phyloP scores from a whole-genome alignment of 1,140 invertebrate genomes.

The Andrena cerasifolii region DNA sequence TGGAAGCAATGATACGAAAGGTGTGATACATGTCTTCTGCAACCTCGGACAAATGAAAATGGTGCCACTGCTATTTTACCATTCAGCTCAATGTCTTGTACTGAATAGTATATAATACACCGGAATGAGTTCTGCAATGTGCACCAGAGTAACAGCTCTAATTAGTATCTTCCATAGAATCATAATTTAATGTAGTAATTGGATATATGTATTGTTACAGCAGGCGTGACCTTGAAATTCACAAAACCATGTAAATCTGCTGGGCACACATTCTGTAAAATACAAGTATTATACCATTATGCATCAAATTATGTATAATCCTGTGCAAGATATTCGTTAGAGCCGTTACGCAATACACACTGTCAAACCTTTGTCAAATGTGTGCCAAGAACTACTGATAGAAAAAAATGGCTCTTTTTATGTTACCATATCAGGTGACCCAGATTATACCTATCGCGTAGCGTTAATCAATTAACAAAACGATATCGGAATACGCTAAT shows the following conservation, averaged over 20 bases:
- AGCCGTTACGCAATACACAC: too few species aligned
- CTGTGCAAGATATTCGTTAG: background rate
- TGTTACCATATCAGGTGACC: background rate
- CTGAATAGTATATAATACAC: background rate
- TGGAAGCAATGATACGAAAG: too few species aligned
- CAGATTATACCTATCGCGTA: background rate
- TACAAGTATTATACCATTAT: background rate
- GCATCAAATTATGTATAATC: conserved; percentile 3
- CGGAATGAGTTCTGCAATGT: background rate
- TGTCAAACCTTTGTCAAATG: too few species aligned
- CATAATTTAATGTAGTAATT: background rate
- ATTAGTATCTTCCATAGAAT: background rate
- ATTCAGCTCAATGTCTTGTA: too few species aligned
- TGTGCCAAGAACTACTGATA: too few species aligned
- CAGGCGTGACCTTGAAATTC: too few species aligned
- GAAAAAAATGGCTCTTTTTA: background rate
- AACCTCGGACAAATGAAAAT: too few species aligned
- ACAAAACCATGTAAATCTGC: background rate
- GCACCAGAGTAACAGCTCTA: background rate
- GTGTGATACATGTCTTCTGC: too few species aligned
- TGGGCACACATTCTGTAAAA: background rate
- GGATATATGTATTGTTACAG: background rate
- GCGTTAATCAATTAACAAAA: background rate
- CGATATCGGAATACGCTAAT: background rate
- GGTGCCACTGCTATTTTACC: too few species aligned